Evolutionary conservation across 1,140 invertebrate species (phyloP), one percentile per base, ranked within the genome.

Genomic region (Trinorchestia longiramus): DNA sequence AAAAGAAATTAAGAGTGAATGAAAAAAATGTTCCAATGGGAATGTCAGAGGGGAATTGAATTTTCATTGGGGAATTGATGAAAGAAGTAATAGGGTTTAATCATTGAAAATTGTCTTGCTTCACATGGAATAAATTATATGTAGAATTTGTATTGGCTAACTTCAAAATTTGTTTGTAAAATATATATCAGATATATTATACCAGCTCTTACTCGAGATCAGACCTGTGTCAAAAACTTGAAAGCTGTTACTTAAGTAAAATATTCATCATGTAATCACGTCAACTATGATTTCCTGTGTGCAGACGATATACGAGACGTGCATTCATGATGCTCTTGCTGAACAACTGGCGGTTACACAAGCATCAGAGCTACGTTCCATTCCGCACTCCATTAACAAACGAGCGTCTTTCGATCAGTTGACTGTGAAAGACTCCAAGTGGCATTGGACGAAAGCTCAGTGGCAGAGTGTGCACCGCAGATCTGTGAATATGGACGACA

Each of bases 241-340:
- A 77, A 36, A 77, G 28, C 62, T 77, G 62, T 15, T 77, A 11
- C 28, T 23, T 77, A 36, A 23, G 36, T 77, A 36, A 36, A 77
- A 77, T 36, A 3, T 77, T 36, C 3, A 77, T 23, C 28, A 3
- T 36, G 28, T 36, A 77, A 23, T 77, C 8, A 77, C 36, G 62
- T 36, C 62, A 77, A 77, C 62, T 77, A 36, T 23, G 43, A 19
- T 3, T 42, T 90, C 28, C 36, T 43, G 8, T 92, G 41, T 94
- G 44, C 92, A 94, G 92, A 94, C 92, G 41, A 94, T 94, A 8
- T 94, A 94, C 92, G 44, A 47, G 92, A 94, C 92, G 43, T 94
- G 92, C 44, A 43, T 94, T 94, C 43, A 94, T 43, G 92, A 94
- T 94, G 43, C 88, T 4, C 41, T 42, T 36, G 8, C 41, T 11